Percentiles rank a stretch among this genome's conserved stretches.
Conservation (phyloP, 1,140 invertebrate genomes). For the Pantala flavescens region DNA sequence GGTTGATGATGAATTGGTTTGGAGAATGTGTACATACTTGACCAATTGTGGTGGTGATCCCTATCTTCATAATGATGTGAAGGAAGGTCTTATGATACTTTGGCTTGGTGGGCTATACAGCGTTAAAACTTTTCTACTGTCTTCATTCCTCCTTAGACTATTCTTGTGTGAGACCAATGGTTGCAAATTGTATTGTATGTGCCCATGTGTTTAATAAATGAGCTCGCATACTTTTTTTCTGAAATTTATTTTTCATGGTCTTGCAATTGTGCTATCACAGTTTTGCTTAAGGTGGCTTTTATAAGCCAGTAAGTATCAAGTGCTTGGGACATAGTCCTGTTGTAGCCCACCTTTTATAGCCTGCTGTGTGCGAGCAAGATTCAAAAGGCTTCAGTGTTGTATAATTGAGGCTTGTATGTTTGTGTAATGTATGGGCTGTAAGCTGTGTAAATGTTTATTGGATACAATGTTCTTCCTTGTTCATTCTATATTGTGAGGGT, state of each 20-base stretch:
- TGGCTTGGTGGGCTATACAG: background rate
- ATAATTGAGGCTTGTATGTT: background rate
- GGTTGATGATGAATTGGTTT: background rate
- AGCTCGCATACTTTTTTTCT: background rate
- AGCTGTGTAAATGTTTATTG: background rate
- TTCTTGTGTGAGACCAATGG: background rate
- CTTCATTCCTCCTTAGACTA: background rate
- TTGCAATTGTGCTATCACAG: background rate
- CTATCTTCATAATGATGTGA: background rate
- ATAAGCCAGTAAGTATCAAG: background rate
- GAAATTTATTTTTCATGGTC: background rate
- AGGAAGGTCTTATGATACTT: background rate
- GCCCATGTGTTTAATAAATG: background rate
- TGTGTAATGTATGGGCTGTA: background rate
- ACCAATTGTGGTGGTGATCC: background rate
- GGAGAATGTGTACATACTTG: background rate
- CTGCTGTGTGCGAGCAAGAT: background rate
- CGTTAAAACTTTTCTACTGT: background rate
- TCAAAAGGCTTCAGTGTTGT: background rate
- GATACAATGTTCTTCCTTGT: slow-evolving; percentile 5
- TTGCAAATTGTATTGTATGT: background rate
- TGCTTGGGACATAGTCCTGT: background rate
- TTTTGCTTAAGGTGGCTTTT: slow-evolving; percentile 2
- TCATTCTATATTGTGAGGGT: background rate
- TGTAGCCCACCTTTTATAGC: background rate